Base-by-base conservation (phyloP, 2,113 vertebrate genomes). In the Rhagologus leucostigma region DNA sequence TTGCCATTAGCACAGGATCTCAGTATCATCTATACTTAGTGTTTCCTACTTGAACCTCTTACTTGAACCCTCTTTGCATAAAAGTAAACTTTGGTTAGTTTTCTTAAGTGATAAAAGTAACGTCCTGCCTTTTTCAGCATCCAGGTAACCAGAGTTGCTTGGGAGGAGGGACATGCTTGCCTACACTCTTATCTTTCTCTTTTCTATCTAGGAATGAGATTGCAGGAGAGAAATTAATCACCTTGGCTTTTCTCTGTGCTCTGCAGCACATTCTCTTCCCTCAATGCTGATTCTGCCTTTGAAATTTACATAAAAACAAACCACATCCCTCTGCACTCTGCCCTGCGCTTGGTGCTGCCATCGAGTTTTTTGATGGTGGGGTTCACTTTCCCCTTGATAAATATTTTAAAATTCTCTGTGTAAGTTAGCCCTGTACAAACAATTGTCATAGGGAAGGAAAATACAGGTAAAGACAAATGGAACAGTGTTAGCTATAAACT, bases 241-340 rank as follows among this genome's bases (percentile, higher is more conserved):
- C 15, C 14, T 17, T 0, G 1, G 11, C 6, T 65, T n/a, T 42
- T 65, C 10, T 62, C 86, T 63, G 24, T 60, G 19, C 27, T 73
- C 29, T 12, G 4, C 15, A 53, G 20, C 10, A 13, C 7, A 5
- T 52, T 5, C 16, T 47, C 35, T 83, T 84, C 16, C 11, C 20
- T 74, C 63, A 74, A 37, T 9, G 50, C 7, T 0, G 1, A 16
- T 70, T 79, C 35, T 84, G 52, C 13, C 44, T 49, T 80, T 52
- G 33, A 39, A 49, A 53, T 29, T 78, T 29, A 20, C 0, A 5
- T 27, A 67, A 77, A 59, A 84, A 11, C 24, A 87, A 73, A 20
- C 4, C 2, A 37, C 12, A 39, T 53, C 1, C 8, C 37, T 16
- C 12, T 8, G 2, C 20, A 22, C 24, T 9, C 15, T 5, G 3